Percentiles rank a stretch among this genome's conserved stretches.
phyloP scores from a whole-genome alignment of 2,888 invertebrate species.

The Lasioglossum figueresi region DNA sequence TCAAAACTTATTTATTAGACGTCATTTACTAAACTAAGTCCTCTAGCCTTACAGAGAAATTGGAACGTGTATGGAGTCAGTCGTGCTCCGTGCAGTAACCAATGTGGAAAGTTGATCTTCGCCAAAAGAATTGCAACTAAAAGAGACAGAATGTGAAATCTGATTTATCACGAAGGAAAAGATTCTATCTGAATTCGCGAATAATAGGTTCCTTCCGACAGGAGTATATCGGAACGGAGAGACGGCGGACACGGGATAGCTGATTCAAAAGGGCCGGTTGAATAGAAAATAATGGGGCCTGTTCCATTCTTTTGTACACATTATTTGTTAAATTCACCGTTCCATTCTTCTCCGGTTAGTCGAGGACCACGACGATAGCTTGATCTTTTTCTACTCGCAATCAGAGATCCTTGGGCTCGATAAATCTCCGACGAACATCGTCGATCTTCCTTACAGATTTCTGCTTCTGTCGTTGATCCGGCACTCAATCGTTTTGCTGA shows the following conservation, averaged over 20 bases:
- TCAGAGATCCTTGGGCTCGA: constrained; percentile 46
- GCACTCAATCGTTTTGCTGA: constrained; percentile 10
- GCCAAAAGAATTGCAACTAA: constrained; percentile 6
- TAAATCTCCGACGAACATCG: constrained; percentile 57
- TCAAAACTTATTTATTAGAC: too few species aligned
- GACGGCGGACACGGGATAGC: constrained; percentile 55
- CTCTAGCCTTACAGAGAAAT: too few species aligned
- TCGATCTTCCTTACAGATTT: constrained; percentile 50
- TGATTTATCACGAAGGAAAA: constrained; percentile 34
- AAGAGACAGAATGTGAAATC: not conserved
- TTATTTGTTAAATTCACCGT: constrained; percentile 72
- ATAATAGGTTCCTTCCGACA: constrained; percentile 54
- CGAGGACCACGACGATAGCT: constrained; percentile 55
- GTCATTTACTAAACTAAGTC: too few species aligned
- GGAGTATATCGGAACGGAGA: constrained; percentile 30
- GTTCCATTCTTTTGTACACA: constrained; percentile 66
- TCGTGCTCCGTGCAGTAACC: too few species aligned
- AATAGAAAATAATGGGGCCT: constrained; percentile 71
- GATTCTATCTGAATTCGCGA: constrained; percentile 63
- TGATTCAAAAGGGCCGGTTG: constrained; percentile 63
- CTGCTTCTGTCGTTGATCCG: constrained; percentile 33
- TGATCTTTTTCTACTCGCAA: constrained; percentile 32
- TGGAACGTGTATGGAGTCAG: too few species aligned
- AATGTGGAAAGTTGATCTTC: not conserved
- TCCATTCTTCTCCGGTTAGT: constrained; percentile 43